Evolutionary conservation across 2,888 invertebrate genomes (phyloP), one percentile per base, ranked within the genome.

Genomic region (Synanthedon andrenaeformis): DNA sequence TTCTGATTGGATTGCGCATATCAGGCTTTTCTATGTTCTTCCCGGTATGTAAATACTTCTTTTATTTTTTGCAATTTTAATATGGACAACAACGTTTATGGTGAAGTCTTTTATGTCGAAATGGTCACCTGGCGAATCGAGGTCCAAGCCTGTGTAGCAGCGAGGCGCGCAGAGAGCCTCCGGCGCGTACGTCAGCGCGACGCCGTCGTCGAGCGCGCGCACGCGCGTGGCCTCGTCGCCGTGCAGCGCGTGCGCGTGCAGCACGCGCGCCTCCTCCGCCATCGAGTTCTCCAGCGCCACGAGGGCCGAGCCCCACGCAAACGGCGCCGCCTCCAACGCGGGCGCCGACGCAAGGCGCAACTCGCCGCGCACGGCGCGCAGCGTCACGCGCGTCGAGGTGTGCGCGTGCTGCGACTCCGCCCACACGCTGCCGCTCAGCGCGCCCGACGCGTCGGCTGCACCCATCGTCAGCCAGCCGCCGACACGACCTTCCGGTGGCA

Each of bases 211-310:
- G 17, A 67, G 65, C 3, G 74, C 73, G 19, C 56, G 41, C 62
- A 14, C 67, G 68, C 94, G 88, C 42, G 92, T 86, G n/a, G 86
- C 74, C 75, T 92, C 92, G 42, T 88, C 84, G 8, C 91, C 80
- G 59, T 91, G 90, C 60, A 90, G 76, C 49, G 95, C 89, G 58
- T 89, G 79, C 54, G 90, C 89, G 51, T 97, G 92, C 60, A 91
- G 91, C 94, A 98, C 95, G 52, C 91, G 89, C 66, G 93, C 96
- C 69, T 94, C 92, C 58, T 97, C 90, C 70, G 92, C 91, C 57
- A 98, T 85, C 63, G 93, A 92, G 93, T 35, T 35, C 10, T 35
- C 35, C 35, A 35, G 35, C 35, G 10, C 91, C 13, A 50, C 52
- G 90, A 89, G 69, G 94, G 94, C 60, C 93, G 89, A 78, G 93